These are phyloP conservation scores for Cremastobaeus sp. DNA, from an alignment of 2,888 invertebrate genomes.

Conservation along the genomic window DNA sequence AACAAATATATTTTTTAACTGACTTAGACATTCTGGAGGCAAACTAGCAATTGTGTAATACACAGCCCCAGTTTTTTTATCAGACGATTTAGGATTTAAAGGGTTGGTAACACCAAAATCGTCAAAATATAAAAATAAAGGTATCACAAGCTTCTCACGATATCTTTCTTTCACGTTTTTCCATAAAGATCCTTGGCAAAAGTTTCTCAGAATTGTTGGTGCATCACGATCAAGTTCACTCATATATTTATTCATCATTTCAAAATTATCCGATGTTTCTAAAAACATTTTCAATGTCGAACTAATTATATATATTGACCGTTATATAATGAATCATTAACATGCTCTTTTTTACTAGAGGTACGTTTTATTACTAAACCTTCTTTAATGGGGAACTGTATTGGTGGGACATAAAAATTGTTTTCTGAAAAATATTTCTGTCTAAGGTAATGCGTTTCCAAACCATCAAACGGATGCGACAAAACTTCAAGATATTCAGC, in stretches of 20 bases:
- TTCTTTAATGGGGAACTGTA: conserved; percentile 6
- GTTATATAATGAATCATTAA: background rate
- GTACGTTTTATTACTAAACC: background rate
- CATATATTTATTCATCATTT: conserved; percentile 12
- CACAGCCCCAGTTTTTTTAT: conserved; percentile 49
- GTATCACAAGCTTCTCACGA: conserved; percentile 36
- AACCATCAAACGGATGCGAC: background rate
- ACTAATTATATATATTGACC: conserved; percentile 13
- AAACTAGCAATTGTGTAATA: conserved; percentile 46
- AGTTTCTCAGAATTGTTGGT: conserved; percentile 14
- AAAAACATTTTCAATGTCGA: conserved; percentile 19
- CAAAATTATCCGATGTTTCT: conserved; percentile 25
- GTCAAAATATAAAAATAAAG: conserved; percentile 58
- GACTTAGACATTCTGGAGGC: conserved; percentile 30
- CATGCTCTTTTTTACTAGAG: background rate
- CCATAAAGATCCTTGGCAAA: conserved; percentile 43
- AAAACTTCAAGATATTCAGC: background rate
- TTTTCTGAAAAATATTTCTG: conserved; percentile 1
- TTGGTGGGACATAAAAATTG: conserved; percentile 14
- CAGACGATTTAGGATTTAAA: conserved; percentile 26
- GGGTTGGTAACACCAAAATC: conserved; percentile 55
- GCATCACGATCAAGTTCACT: background rate
- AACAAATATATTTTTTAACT: conserved; percentile 44
- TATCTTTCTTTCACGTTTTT: conserved; percentile 30
- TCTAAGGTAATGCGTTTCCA: conserved; percentile 1